phyloP scores from a whole-genome alignment of 2,888 invertebrate genomes.

The Ophioninae sp. region DNA sequence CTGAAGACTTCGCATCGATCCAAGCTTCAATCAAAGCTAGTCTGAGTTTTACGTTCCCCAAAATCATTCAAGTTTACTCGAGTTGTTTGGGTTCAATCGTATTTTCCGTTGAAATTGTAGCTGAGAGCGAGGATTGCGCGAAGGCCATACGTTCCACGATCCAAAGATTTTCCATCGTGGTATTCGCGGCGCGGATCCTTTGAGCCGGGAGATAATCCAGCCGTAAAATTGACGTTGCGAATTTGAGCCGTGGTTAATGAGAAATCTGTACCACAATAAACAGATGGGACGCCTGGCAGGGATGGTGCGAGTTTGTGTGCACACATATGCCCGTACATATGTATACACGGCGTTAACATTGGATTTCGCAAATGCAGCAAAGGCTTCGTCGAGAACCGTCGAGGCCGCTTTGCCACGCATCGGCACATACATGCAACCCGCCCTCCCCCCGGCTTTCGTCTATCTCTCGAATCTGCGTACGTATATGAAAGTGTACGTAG shows the following conservation, averaged over 20 bases:
- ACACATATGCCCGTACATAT: neutral
- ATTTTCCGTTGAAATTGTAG: neutral
- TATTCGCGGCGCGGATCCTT: neutral
- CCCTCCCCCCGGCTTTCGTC: no score
- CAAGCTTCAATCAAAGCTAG: no score
- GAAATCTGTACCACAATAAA: slow-evolving; percentile 2
- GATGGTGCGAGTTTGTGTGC: neutral
- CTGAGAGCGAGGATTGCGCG: neutral
- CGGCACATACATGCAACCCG: neutral
- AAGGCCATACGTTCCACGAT: neutral
- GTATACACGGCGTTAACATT: neutral
- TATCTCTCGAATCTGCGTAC: neutral
- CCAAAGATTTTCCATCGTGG: neutral
- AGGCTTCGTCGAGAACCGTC: slow-evolving; percentile 2
- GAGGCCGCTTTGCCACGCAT: slow-evolving; percentile 21
- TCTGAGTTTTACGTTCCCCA: no score
- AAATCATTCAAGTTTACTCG: neutral
- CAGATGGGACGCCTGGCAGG: neutral
- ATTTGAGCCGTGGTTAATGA: slow-evolving; percentile 29
- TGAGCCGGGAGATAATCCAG: neutral
- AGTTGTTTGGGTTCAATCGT: neutral
- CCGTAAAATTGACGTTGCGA: slow-evolving; percentile 19
- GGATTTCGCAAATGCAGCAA: neutral
- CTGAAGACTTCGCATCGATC: no score
- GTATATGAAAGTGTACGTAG: neutral